Percentiles rank a stretch among this genome's conserved stretches.
Evolutionary conservation across 1,140 invertebrate genomes (phyloP).

Genomic region (Mizuhopecten yessoensis): DNA sequence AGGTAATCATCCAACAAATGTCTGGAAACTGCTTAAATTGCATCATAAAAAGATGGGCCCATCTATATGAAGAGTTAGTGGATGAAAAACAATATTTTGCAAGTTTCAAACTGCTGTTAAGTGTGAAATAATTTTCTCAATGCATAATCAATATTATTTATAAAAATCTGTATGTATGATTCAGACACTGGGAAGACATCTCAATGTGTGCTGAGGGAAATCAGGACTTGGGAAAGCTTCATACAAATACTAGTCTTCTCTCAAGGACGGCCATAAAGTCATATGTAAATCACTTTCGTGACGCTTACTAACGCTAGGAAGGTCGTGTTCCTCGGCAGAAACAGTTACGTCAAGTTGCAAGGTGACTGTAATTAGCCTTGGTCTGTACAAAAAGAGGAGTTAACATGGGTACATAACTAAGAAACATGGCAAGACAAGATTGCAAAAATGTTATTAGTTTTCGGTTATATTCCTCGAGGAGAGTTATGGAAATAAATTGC

Average conservation of each 20-base stretch:
- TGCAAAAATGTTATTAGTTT: not conserved
- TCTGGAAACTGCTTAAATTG: too few species aligned
- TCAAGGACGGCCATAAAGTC: not conserved
- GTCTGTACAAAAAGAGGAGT: not conserved
- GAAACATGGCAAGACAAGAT: slow-evolving; percentile 1
- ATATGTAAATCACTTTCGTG: not conserved
- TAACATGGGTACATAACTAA: not conserved
- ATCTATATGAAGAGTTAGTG: too few species aligned
- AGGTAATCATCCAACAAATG: too few species aligned
- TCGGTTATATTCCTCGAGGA: not conserved
- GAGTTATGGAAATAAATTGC: not conserved
- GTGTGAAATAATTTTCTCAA: too few species aligned
- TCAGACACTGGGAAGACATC: not conserved
- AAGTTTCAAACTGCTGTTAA: too few species aligned
- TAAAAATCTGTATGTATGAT: too few species aligned
- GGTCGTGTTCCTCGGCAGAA: not conserved
- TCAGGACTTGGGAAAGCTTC: not conserved
- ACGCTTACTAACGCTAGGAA: not conserved
- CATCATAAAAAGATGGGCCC: too few species aligned
- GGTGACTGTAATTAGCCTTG: not conserved
- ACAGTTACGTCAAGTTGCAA: not conserved
- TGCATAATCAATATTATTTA: too few species aligned
- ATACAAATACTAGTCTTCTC: not conserved
- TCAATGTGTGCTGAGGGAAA: not conserved
- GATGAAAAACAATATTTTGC: too few species aligned